Evolutionary conservation across 2,797 vertebrate species (phyloP).

Genomic region (Cuculus canorus): DNA sequence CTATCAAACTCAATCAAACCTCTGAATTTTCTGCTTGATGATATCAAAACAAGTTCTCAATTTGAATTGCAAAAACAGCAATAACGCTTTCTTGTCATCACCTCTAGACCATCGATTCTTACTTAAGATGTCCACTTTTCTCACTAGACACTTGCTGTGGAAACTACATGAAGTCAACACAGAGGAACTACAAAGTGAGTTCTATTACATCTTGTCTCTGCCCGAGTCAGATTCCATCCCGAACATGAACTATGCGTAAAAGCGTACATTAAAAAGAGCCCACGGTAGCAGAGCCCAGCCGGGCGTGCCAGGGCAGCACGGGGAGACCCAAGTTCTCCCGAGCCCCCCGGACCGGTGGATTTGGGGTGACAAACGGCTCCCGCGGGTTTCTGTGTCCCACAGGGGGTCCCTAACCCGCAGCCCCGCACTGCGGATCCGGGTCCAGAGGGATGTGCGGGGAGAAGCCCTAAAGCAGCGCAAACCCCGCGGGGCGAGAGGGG

Average conservation of each 20-base stretch:
- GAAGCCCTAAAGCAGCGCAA: too few species aligned
- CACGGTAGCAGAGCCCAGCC: background rate
- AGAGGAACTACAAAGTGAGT: background rate
- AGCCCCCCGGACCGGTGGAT: background rate
- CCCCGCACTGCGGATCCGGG: background rate
- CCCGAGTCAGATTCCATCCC: background rate
- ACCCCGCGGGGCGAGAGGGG: too few species aligned
- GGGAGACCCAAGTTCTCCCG: fast-evolving
- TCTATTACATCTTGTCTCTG: background rate
- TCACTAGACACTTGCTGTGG: background rate
- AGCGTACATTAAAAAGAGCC: background rate
- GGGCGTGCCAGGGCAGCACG: background rate
- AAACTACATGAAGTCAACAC: background rate
- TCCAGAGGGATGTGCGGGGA: too few species aligned
- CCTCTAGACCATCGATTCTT: background rate
- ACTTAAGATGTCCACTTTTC: background rate
- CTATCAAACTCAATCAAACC: background rate
- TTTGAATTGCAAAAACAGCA: background rate
- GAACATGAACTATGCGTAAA: background rate
- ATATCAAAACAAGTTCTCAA: background rate
- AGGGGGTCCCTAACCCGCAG: background rate
- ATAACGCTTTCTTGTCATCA: background rate
- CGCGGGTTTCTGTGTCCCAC: background rate
- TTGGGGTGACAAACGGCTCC: background rate
- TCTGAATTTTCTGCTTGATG: background rate